Evolutionary conservation across 2,113 vertebrate genomes (phyloP).

Genomic region (Terrapene triunguis): DNA sequence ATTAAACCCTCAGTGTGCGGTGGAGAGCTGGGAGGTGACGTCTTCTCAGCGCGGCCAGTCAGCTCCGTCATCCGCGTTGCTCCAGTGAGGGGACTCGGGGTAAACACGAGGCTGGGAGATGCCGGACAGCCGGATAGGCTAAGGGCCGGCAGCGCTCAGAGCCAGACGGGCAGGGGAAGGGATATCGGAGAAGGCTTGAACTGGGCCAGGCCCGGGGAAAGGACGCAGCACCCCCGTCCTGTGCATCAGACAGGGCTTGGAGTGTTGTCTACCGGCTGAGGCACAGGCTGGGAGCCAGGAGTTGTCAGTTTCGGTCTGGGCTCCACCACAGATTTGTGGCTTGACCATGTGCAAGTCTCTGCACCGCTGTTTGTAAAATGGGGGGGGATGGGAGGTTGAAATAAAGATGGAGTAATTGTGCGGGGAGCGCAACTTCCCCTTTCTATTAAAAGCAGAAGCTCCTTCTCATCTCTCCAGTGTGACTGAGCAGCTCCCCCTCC

Average conservation of each 20-base stretch:
- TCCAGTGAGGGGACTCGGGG: background rate
- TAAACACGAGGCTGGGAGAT: background rate
- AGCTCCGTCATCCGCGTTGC: background rate
- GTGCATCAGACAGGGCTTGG: background rate
- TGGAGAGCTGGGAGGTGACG: background rate
- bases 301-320: background rate
- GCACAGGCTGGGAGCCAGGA: background rate
- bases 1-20: background rate
- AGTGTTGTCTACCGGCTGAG: background rate
- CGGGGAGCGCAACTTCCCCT: background rate
- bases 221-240: background rate
- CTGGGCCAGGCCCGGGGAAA: background rate
- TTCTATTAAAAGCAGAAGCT: too few relatives aligned
- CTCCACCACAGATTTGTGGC: background rate
- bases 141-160: background rate
- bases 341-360: background rate
- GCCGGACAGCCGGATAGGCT: accelerated
- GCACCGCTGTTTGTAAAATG: background rate
- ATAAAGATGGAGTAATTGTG: background rate
- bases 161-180: accelerated
- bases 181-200: accelerated
- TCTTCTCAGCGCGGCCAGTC: background rate
- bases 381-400: too few relatives aligned
- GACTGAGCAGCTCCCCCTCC: too few relatives aligned
- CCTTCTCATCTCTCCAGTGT: background rate